phyloP scores from a whole-genome alignment of 2,797 vertebrate genomes.

The Acrocephalus scirpaceus region DNA sequence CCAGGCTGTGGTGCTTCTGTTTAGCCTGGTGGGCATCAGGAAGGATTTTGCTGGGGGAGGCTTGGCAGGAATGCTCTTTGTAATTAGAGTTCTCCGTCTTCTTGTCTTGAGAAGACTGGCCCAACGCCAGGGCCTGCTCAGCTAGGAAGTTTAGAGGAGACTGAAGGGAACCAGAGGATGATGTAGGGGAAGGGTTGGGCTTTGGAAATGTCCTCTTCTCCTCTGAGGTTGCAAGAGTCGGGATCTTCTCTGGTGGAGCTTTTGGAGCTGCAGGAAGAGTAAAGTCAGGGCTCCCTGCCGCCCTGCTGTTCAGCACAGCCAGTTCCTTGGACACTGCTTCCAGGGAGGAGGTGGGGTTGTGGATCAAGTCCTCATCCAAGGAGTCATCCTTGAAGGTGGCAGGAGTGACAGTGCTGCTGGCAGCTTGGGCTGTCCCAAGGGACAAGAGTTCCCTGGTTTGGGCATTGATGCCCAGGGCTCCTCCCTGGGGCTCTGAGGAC shows the following conservation, averaged over 20 bases:
- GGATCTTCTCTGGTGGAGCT: slow-evolving; percentile 67
- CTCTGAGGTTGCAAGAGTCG: slow-evolving; percentile 59
- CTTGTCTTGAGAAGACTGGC: slow-evolving; percentile 79
- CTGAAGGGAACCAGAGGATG: slow-evolving; percentile 64
- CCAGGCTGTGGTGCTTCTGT: slow-evolving; percentile 80
- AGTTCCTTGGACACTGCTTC: slow-evolving; percentile 76
- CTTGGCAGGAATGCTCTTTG: slow-evolving; percentile 81
- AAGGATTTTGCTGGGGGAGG: slow-evolving; percentile 73
- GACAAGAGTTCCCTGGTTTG: slow-evolving; percentile 68
- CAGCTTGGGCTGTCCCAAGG: slow-evolving; percentile 41
- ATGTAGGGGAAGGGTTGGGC: slow-evolving; percentile 38
- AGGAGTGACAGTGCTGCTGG: slow-evolving; percentile 41
- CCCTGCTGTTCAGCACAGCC: slow-evolving; percentile 69
- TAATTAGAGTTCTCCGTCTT: slow-evolving; percentile 77
- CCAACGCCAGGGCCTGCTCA: slow-evolving; percentile 80
- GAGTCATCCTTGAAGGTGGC: slow-evolving; percentile 75
- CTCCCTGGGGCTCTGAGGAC: slow-evolving; percentile 66
- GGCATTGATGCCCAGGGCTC: slow-evolving; percentile 39
- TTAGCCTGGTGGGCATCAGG: slow-evolving; percentile 84
- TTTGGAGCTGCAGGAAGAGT: slow-evolving; percentile 55
- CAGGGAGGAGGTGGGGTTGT: slow-evolving; percentile 70
- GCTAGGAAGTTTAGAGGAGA: slow-evolving; percentile 82
- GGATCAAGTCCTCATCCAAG: slow-evolving; percentile 75
- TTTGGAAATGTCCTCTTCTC: slow-evolving; percentile 78
- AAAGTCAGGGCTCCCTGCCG: slow-evolving; percentile 60